A percentile compares a stretch with the other conserved stretches of the same genome.
These are phyloP conservation scores for Pomatorhinus ruficollis DNA, from an alignment of 2,113 vertebrate genomes.

Conservation along the genomic window DNA sequence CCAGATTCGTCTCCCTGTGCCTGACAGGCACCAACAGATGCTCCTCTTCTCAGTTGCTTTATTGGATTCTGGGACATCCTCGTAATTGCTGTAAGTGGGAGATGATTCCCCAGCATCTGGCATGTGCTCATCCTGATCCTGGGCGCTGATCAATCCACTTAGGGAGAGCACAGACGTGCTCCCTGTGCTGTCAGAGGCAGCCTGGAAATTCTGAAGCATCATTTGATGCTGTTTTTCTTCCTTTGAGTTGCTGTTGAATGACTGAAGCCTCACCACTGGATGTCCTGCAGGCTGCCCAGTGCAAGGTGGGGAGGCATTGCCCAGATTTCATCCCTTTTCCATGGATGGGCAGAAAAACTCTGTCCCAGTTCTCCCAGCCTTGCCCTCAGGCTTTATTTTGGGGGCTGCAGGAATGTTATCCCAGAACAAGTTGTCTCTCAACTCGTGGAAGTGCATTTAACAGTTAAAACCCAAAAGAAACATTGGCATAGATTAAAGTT, in stretches of 20 bases:
- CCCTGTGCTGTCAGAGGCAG: neutral
- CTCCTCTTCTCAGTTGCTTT: neutral
- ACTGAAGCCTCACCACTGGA: fast-evolving
- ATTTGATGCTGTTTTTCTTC: neutral
- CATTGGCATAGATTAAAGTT: neutral
- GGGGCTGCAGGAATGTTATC: neutral
- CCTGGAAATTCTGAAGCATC: neutral
- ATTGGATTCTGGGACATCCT: slow-evolving; percentile 42
- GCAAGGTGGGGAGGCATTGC: neutral
- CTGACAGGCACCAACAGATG: neutral
- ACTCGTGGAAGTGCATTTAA: neutral
- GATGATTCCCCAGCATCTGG: slow-evolving; percentile 17
- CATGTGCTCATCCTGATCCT: neutral
- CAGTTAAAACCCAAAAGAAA: neutral
- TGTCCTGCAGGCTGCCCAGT: neutral
- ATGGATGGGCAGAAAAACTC: neutral
- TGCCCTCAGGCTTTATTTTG: neutral
- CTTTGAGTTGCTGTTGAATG: neutral
- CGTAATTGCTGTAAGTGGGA: neutral
- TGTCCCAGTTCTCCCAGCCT: neutral
- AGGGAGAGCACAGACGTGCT: neutral
- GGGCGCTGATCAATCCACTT: neutral
- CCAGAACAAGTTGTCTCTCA: neutral
- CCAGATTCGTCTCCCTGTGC: neutral
- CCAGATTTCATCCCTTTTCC: neutral